Base-by-base conservation (phyloP, 2,113 vertebrate species). In the Neoarius graeffei region DNA sequence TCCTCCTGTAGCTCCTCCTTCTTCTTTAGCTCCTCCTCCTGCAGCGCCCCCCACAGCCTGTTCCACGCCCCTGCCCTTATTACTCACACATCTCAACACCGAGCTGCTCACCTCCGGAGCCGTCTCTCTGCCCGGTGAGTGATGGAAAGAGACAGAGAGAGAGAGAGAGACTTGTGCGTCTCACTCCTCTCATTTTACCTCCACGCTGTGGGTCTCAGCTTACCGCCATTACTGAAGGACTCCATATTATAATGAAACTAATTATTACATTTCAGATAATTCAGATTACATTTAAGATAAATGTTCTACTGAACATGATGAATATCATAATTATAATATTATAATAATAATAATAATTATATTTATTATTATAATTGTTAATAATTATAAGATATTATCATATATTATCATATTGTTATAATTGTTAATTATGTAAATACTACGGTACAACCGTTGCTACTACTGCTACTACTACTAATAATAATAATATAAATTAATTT, bases 51-150 rank as follows among this genome's bases (percentile, higher is more conserved):
- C 88, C 3, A 87, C 35, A 71, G 92, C 92, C 69, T 84, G 80
- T n/a, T 56, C 48, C 42, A 23, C 52, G n/a, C 84, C 84, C 0
- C 86, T 92, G 42, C 94, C 95, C 59, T 93, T 88, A 60, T 91
- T 91, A 52, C 89, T 93, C 79, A 93, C 95, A 82, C 94, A 95
- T 67, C 89, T 96, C 88, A 95, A 93, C 87, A 92, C 93, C 56
- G 95, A 95, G 52, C 93, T 97, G 87, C 93, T 97, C 76, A 89
- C 92, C n/a, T 96, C 95, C 0, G 96, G 95, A 5, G 94, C 93
- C 20, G 50, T 96, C 81, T 91, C 91, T 10, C 88, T 97, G 42
- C 95, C 96, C 87, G 96, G 96, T 97, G 90, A 86, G 91, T 81
- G 30, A 89, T 7, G 25, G 56, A 20, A 14, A 73, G 30, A 71